Conservation (phyloP, 2,888 invertebrate species). For the Onchidella celtica region DNA sequence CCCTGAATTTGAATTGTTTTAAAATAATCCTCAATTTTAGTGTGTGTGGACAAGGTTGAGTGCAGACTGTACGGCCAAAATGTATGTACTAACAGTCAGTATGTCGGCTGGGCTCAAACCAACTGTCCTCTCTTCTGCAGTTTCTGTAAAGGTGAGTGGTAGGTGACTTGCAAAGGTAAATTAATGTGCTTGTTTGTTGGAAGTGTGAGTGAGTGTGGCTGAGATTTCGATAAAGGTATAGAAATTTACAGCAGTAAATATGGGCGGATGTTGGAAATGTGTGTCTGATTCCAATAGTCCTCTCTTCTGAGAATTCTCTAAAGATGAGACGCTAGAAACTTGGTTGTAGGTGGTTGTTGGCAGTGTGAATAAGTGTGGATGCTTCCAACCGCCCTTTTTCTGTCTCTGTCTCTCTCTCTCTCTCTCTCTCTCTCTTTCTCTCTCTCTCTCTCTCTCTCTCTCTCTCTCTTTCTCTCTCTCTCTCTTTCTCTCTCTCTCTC, state of each 20-base stretch:
- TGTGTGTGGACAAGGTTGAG: conserved; percentile 53
- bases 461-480: background rate
- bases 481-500: background rate
- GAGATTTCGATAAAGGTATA: no score
- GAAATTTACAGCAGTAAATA: no score
- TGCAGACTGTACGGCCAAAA: conserved; percentile 46
- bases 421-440: conserved; percentile 32
- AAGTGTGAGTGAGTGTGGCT: no score
- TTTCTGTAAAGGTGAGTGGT: conserved; percentile 51
- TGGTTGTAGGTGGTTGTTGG: no score
- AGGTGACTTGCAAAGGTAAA: no score
- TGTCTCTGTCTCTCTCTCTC: background rate
- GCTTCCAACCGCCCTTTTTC: background rate
- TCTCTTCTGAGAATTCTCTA: no score
- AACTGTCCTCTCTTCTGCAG: conserved; percentile 54
- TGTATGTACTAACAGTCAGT: conserved; percentile 33
- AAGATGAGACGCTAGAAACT: no score
- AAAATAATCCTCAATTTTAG: conserved; percentile 27
- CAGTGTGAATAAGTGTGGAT: no score
- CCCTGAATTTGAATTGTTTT: no score
- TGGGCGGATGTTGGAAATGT: no score
- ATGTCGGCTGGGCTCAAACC: conserved; percentile 48
- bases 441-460: conserved; percentile 33
- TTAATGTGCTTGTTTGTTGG: no score
- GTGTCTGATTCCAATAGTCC: no score